Evolutionary conservation across 2,888 invertebrate species (phyloP), one percentile per base, ranked within the genome.

Genomic region (Frankliniella fusca): DNA sequence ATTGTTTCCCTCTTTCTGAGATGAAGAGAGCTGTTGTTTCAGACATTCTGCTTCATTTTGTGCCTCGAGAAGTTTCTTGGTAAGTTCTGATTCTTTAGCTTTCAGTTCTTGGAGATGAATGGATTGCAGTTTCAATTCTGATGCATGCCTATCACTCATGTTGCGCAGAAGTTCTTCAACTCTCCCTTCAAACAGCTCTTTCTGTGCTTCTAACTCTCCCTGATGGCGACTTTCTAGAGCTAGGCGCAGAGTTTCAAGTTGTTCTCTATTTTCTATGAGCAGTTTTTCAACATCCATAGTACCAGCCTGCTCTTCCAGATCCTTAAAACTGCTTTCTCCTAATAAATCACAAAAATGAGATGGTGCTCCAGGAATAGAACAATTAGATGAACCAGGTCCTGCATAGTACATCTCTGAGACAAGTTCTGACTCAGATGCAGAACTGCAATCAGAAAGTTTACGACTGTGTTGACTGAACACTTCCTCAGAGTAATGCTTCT

Each of bases 401-500:
- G 81, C 86, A 80, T 85, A 87, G 82, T 87, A 87, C 27, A 89
- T 85, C 84, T 90, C 90, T 1, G 89, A 89, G 1, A 88, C 87
- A 9, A 90, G 84, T 82, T 90, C 90, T 48, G 85, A 86, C n/a
- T 88, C 89, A 11, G 88, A 88, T 83, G 86, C 86, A 23, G 86
- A 86, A 83, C 88, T 88, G n/a, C 88, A 87, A 18, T 88, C 87
- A 9, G 91, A 91, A 86, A 91, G 87, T 85, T 91, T 91, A 83
- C 91, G 90, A 28, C 92, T 92, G 81, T 92, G 92, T 85, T 92
- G 92, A 84, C 92, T 93, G 85, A 92, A 92, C 12, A 93, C 89
- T 85, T 93, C 93, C 85, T 93, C 93, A 0, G 93, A 92, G 87
- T 92, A 92, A 92, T 94, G 93, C 86, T 94, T 93, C 86, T 94